Evolutionary conservation across 2,888 invertebrate genomes (phyloP).

Genomic region (Stenchaetothrips biformis): DNA sequence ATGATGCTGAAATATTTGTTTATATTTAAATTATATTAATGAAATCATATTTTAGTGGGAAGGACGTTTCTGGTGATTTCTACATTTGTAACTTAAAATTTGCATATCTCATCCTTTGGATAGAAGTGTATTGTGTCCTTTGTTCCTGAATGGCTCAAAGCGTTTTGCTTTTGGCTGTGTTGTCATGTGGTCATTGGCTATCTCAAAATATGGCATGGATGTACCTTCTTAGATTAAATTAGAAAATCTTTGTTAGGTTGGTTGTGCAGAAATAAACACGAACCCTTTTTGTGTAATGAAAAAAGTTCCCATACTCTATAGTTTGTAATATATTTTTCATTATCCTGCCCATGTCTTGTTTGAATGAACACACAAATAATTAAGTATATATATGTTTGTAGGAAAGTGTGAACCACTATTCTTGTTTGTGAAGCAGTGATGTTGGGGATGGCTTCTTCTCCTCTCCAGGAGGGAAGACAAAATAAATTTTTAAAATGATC

Average conservation of each 20-base stretch:
- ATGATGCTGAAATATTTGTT: background rate
- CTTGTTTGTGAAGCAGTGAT: slow-evolving; percentile 17
- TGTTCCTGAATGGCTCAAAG: slow-evolving; percentile 9
- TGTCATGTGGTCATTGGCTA: background rate
- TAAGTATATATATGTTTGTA: slow-evolving; percentile 15
- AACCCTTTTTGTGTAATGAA: background rate
- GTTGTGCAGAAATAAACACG: background rate
- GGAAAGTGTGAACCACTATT: slow-evolving; percentile 10
- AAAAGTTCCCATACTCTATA: background rate
- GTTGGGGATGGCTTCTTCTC: background rate
- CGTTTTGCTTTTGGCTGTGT: slow-evolving; percentile 21
- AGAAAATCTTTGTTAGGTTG: slow-evolving; percentile 14
- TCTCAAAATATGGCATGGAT: background rate
- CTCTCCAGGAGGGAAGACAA: background rate
- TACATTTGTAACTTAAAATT: background rate
- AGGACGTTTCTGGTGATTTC: slow-evolving; percentile 13
- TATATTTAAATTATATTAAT: slow-evolving; percentile 15
- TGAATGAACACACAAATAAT: background rate
- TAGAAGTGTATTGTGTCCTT: background rate
- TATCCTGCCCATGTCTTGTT: slow-evolving; percentile 14
- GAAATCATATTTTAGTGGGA: background rate
- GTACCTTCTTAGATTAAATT: slow-evolving; percentile 16
- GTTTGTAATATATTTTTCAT: slow-evolving; percentile 25
- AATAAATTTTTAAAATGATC: too few species aligned
- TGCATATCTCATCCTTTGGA: background rate